Evolutionary conservation across 2,797 vertebrate species (phyloP).

Genomic region (Manis pentadactyla): DNA sequence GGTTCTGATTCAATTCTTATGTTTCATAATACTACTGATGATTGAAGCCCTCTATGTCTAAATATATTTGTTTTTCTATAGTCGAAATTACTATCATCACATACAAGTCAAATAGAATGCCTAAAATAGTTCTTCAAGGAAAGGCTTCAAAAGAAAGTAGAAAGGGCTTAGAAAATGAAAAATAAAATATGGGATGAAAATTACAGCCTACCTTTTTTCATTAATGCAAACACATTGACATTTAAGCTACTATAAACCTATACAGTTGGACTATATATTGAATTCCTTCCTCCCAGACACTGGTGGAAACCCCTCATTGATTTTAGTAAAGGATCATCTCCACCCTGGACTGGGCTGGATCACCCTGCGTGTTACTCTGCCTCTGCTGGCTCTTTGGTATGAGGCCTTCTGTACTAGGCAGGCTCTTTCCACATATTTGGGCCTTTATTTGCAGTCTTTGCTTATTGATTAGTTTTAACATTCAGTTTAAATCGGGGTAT

Average conservation of each 20-base stretch:
- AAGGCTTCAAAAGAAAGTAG: not conserved
- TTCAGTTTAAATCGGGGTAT: not conserved
- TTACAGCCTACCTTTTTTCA: no score
- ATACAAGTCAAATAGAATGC: not conserved
- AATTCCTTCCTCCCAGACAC: no score
- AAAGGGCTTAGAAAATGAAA: no score
- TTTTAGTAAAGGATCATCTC: not conserved
- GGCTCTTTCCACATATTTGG: not conserved
- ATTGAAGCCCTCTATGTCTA: not conserved
- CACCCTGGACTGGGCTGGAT: no score
- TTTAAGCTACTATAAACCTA: no score
- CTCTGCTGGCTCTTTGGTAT: not conserved
- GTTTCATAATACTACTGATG: not conserved
- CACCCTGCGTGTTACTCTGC: not conserved
- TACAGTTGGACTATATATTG: no score
- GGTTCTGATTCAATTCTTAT: not conserved
- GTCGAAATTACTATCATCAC: not conserved
- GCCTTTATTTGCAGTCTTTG: not conserved
- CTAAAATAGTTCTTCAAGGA: not conserved
- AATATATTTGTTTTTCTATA: not conserved
- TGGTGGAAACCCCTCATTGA: not conserved
- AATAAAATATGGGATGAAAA: no score
- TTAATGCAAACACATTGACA: no score
- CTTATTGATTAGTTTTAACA: not conserved
- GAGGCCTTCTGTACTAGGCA: not conserved